These are phyloP conservation scores for Colostygia pectinataria DNA, from an alignment of 2,888 invertebrate species.

Conservation along the genomic window DNA sequence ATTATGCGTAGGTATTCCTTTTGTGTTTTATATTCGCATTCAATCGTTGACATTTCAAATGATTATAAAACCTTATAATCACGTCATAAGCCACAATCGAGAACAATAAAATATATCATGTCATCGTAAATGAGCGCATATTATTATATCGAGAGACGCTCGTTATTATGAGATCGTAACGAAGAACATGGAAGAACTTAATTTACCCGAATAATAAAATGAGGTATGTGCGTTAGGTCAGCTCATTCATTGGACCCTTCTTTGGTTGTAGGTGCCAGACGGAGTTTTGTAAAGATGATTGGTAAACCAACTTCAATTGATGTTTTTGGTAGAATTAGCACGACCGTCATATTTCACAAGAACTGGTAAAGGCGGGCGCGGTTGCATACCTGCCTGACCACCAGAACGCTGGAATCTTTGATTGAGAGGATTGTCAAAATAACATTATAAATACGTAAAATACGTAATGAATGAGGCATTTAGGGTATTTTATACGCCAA, in stretches of 20 bases:
- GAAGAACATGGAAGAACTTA: conserved; percentile 59
- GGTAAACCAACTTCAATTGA: conserved; percentile 52
- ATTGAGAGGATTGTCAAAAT: conserved; percentile 38
- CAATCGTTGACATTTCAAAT: conserved; percentile 41
- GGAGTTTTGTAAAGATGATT: conserved; percentile 41
- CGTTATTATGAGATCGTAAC: conserved; percentile 52
- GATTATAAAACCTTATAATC: conserved; percentile 60
- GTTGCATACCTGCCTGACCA: conserved; percentile 33
- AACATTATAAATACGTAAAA: conserved; percentile 33
- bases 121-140: conserved; percentile 62
- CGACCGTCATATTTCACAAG: conserved; percentile 71
- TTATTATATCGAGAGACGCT: conserved; percentile 52
- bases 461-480: conserved; percentile 19
- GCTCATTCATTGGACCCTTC: conserved; percentile 40
- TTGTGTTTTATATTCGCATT: conserved; percentile 44
- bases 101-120: conserved; percentile 56
- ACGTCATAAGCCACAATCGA: conserved; percentile 48
- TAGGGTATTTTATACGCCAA: conserved; percentile 6
- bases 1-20: conserved; percentile 33
- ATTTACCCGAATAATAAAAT: conserved; percentile 64
- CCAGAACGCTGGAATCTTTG: conserved; percentile 43
- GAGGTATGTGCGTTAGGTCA: conserved; percentile 49
- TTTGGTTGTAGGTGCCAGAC: conserved; percentile 23
- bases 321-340: conserved; percentile 52
- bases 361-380: conserved; percentile 55